Conservation (phyloP, 2,888 invertebrate genomes). For the Petrolisthes manimaculis region DNA sequence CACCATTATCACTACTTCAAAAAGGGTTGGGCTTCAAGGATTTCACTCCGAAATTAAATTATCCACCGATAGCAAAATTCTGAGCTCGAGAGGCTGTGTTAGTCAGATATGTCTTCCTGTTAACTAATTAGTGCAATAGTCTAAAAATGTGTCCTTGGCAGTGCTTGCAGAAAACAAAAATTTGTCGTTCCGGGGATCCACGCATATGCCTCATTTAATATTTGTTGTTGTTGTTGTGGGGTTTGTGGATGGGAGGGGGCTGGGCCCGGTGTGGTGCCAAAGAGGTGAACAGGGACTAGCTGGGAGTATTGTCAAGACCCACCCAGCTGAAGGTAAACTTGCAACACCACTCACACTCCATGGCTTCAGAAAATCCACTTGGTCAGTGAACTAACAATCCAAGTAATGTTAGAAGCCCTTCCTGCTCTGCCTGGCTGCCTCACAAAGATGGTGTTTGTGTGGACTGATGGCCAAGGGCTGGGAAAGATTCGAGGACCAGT, state of each 20-base stretch:
- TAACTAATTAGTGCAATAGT: conserved; percentile 59
- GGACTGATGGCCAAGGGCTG: not conserved
- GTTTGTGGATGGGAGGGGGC: conserved; percentile 49
- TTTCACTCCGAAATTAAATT: conserved; percentile 21
- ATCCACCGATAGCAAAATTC: conserved; percentile 34
- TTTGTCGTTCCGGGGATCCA: too few species aligned
- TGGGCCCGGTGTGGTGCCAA: conserved; percentile 56
- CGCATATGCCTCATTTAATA: too few species aligned
- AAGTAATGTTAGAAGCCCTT: not conserved
- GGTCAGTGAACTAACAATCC: not conserved
- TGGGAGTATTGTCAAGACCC: conserved; percentile 37
- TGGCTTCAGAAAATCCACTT: conserved; percentile 43
- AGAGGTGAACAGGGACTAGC: conserved; percentile 55
- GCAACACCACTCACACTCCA: conserved; percentile 37
- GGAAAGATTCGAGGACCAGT: not conserved
- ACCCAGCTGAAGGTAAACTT: conserved; percentile 41
- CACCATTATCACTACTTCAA: conserved; percentile 21
- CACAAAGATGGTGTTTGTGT: not conserved
- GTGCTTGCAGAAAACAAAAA: conserved; percentile 45
- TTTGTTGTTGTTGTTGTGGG: conserved; percentile 15
- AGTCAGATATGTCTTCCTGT: conserved; percentile 53
- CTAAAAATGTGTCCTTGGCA: conserved; percentile 32
- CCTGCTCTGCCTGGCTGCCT: not conserved
- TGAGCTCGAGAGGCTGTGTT: conserved; percentile 41
- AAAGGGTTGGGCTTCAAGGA: conserved; percentile 42